phyloP scores from a whole-genome alignment of 2,113 vertebrate genomes.

The Motacilla tschutschensis region DNA sequence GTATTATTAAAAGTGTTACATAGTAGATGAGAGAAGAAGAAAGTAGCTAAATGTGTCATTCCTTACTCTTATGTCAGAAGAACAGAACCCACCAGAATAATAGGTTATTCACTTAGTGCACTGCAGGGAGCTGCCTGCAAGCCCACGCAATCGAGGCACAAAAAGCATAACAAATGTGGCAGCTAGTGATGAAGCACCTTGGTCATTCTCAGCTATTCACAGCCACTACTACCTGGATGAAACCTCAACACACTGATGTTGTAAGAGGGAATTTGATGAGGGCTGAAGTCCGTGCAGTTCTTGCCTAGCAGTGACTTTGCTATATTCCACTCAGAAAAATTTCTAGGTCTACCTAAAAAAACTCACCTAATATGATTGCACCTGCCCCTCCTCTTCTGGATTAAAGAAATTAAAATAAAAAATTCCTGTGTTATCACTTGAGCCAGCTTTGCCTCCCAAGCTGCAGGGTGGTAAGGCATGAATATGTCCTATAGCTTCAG shows the following conservation, averaged over 20 bases:
- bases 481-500: background rate
- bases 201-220: background rate
- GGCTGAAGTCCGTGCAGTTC: background rate
- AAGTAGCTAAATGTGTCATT: background rate
- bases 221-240: background rate
- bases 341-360: background rate
- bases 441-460: background rate
- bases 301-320: background rate
- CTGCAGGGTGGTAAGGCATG: background rate
- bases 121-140: background rate
- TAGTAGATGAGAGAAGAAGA: background rate
- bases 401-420: background rate
- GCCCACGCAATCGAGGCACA: accelerated
- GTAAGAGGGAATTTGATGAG: background rate
- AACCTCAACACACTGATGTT: background rate
- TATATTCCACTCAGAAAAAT: background rate
- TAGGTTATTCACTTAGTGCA: background rate
- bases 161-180: background rate
- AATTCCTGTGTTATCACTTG: background rate
- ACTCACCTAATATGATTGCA: background rate
- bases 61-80: background rate
- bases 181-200: background rate
- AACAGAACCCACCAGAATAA: background rate
- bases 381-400: background rate
- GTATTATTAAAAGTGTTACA: background rate